Evolutionary conservation across 2,797 vertebrate species (phyloP).

Genomic region (Florisuga fusca): DNA sequence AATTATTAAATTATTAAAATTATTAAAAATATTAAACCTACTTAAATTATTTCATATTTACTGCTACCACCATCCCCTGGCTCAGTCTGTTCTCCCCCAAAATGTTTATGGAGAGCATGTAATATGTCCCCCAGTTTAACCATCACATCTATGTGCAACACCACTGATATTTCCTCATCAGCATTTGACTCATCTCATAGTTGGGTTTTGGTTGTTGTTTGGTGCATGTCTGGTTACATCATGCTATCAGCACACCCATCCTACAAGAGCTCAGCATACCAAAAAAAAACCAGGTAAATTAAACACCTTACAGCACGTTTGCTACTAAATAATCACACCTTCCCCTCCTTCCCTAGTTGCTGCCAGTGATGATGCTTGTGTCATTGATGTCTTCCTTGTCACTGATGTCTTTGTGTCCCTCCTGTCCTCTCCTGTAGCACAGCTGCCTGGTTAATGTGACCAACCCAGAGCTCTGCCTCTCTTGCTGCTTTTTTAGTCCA

Average conservation of each 20-base stretch:
- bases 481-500: neutral
- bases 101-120: accelerated
- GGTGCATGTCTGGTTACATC: neutral
- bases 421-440: neutral
- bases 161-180: neutral
- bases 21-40: neutral
- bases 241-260: neutral
- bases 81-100: neutral
- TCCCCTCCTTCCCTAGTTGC: neutral
- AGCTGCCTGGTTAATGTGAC: neutral
- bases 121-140: neutral
- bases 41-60: neutral
- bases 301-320: neutral
- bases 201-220: neutral
- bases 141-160: neutral
- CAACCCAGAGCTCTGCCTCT: neutral
- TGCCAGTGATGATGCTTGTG: neutral
- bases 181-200: neutral
- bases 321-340: neutral
- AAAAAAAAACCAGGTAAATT: neutral
- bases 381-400: neutral
- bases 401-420: too few relatives aligned
- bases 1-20: too few relatives aligned
- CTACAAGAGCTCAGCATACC: neutral
- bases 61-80: neutral